phyloP scores from a whole-genome alignment of 2,113 vertebrate genomes.

The Labrus mixtus region DNA sequence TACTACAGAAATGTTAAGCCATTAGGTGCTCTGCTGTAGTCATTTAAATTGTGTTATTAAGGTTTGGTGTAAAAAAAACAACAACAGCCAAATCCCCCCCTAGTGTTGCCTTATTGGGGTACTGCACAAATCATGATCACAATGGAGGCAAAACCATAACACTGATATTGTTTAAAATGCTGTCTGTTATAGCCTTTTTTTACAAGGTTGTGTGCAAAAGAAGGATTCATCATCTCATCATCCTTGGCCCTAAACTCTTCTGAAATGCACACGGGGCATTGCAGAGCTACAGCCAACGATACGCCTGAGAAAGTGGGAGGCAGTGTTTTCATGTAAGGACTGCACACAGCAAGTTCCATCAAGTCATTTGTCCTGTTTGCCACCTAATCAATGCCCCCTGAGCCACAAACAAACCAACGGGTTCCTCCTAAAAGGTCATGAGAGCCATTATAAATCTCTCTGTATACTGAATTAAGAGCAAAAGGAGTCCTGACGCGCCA shows the following conservation, averaged over 20 bases:
- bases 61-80: no score
- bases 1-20: no score
- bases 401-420: conserved; percentile 69
- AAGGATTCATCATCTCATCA: conserved; percentile 43
- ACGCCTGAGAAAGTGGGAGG: conserved; percentile 25
- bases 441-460: conserved; percentile 47
- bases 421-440: conserved; percentile 68
- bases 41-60: no score
- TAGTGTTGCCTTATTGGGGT: not conserved
- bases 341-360: conserved; percentile 45
- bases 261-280: conserved; percentile 49
- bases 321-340: conserved; percentile 64
- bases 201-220: conserved; percentile 50
- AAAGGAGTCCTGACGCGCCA: conserved; percentile 8
- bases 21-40: no score
- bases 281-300: conserved; percentile 33
- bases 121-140: not conserved
- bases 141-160: conserved; percentile 1
- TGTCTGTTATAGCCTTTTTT: conserved; percentile 27
- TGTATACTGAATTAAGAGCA: conserved; percentile 63
- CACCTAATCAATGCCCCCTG: conserved; percentile 78
- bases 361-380: conserved; percentile 80
- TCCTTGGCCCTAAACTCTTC: conserved; percentile 34
- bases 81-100: no score
- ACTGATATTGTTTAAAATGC: conserved; percentile 38